Evolutionary conservation across 1,140 invertebrate genomes (phyloP).

Genomic region (Calosoma granatense): DNA sequence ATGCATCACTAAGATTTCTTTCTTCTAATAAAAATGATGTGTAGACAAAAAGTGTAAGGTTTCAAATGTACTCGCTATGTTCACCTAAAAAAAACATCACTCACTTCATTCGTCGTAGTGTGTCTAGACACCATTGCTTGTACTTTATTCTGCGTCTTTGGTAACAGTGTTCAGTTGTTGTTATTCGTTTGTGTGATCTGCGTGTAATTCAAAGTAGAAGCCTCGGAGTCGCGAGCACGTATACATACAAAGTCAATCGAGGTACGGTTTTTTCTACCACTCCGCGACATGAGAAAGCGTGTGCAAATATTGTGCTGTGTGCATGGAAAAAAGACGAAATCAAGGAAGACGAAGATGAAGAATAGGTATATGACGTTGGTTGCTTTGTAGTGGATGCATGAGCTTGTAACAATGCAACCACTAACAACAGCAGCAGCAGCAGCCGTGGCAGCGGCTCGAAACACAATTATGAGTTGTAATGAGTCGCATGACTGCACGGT

Average conservation of each 20-base stretch:
- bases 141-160: too few species aligned
- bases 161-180: background rate
- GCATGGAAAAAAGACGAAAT: background rate
- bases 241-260: background rate
- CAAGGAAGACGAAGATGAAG: background rate
- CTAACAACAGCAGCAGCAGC: too few species aligned
- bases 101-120: too few species aligned
- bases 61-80: too few species aligned
- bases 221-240: background rate
- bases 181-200: background rate
- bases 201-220: background rate
- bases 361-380: background rate
- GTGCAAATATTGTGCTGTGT: background rate
- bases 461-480: background rate
- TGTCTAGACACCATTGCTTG: too few species aligned
- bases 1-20: too few species aligned
- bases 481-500: background rate
- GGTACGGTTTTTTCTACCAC: background rate
- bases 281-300: background rate
- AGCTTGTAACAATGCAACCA: too few species aligned
- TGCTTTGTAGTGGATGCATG: background rate
- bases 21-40: too few species aligned
- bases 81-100: too few species aligned
- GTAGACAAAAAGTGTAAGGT: too few species aligned
- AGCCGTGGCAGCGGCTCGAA: background rate